Conservation (phyloP, 2,888 invertebrate species). For the Sepioteuthis lessoniana region DNA sequence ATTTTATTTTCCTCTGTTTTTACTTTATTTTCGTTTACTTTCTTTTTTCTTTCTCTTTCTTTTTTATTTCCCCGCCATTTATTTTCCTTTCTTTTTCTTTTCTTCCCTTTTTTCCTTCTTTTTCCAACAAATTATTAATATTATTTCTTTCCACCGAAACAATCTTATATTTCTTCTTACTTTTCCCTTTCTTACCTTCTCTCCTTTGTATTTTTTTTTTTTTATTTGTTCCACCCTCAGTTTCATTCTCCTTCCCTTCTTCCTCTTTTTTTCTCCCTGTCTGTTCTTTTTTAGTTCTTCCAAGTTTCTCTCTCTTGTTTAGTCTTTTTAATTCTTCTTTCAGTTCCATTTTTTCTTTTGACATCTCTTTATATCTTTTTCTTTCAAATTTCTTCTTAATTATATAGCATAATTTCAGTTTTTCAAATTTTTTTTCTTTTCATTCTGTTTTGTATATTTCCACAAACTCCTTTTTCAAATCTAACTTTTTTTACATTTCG, state of each 20-base stretch:
- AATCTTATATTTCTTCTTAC: too few species aligned
- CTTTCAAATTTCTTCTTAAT: neutral
- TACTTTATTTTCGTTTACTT: neutral
- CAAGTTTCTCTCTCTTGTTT: too few species aligned
- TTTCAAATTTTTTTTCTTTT: neutral
- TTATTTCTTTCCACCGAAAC: too few species aligned
- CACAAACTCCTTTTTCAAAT: neutral
- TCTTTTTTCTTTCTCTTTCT: neutral
- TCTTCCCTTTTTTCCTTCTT: neutral
- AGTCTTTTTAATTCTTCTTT: too few species aligned
- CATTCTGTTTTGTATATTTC: neutral
- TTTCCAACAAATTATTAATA: neutral
- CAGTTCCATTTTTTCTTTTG: neutral
- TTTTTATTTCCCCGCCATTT: too few species aligned
- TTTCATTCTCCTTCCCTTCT: too few species aligned
- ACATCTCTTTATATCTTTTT: neutral
- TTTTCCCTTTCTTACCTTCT: too few species aligned
- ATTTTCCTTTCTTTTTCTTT: neutral
- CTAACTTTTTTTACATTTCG: neutral
- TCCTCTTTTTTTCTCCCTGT: too few species aligned
- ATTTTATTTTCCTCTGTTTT: neutral
- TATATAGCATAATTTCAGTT: neutral
- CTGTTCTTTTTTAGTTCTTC: too few species aligned
- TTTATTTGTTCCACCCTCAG: too few species aligned
- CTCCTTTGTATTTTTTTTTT: too few species aligned